Evolutionary conservation across 2,797 vertebrate genomes (phyloP).

Genomic region (Siniperca obscura): DNA sequence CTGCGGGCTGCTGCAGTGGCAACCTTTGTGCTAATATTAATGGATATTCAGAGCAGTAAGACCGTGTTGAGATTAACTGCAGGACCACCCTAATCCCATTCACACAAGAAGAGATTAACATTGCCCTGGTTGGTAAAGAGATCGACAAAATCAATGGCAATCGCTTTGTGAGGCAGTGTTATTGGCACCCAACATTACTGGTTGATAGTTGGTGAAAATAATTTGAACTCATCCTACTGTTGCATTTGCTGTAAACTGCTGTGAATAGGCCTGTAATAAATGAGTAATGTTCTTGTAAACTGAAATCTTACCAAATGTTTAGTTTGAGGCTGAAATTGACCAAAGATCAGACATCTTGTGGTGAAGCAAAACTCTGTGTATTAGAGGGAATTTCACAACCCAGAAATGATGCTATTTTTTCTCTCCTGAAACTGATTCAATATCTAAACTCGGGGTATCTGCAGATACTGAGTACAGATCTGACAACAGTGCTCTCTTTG

Average conservation of each 20-base stretch:
- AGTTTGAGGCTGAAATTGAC: conserved; percentile 9
- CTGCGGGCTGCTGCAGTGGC: conserved; percentile 25
- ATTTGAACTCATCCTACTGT: neutral
- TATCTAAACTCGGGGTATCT: neutral
- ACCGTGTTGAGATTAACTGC: conserved; percentile 66
- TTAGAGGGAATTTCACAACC: neutral
- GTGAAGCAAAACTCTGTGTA: neutral
- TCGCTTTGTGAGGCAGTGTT: neutral
- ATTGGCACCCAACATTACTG: neutral
- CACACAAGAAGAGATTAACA: conserved; percentile 66
- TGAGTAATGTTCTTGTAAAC: neutral
- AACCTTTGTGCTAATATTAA: conserved; percentile 66
- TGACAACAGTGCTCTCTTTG: conserved; percentile 1
- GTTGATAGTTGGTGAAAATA: neutral
- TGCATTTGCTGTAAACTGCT: conserved; percentile 5
- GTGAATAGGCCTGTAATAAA: conserved; percentile 14
- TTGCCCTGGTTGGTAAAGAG: conserved; percentile 16
- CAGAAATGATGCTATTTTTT: neutral
- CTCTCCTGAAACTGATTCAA: neutral
- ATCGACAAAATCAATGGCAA: conserved; percentile 53
- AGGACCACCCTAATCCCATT: conserved; percentile 59
- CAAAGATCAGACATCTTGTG: conserved; percentile 3
- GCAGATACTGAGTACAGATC: neutral
- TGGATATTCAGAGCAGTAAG: conserved; percentile 51
- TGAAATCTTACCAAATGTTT: conserved; percentile 24